Base-by-base conservation (phyloP, 2,888 invertebrate genomes). In the Drosophila subquinaria region DNA sequence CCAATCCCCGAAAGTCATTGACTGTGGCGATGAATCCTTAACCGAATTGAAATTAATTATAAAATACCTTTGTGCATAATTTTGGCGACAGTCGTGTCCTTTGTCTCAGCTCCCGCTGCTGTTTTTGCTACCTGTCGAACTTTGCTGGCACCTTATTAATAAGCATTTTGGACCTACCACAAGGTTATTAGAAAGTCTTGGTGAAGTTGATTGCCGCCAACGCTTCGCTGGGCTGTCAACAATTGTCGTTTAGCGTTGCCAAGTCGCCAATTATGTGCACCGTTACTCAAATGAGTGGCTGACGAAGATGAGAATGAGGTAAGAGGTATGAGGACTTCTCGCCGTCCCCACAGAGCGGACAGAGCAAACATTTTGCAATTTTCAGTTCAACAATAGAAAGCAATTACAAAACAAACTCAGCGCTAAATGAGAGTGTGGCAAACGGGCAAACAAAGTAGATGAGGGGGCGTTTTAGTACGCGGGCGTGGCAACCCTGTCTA, bases 351-450 rank as follows among this genome's bases (percentile, higher is more conserved):
- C 13, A 20, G 53, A 42, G 48, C 43, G 61, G 50, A 69, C 42
- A 72, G 72, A 52, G 74, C 69, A 79, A 79, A 82, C 82, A 85
- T 82, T 83, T 88, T 77, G 74, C 82, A 83, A 83, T 88, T 83
- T 83, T 83, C 86, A 79, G 74, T 88, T 74, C 59, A 88, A 83
- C 83, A 83, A 88, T 88, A 69, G 86, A 83, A 88, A 88, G 86
- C 83, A 83, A 83, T 88, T 83, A 82, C 88, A 88, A 88, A 82
- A 82, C 86, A 88, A 83, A 88, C 82, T 82, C 77, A 38, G 59
- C 67, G 82, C 77, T 71, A 71, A 88, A 82, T 88, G 85, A 82
- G 88, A 85, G 82, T 84, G 88, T 81, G 88, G 85, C 76, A 84
- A 76, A 67, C 67, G 51, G 74, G 74, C 77, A 81, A 82, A 88